Evolutionary conservation across 2,113 vertebrate genomes (phyloP).

Genomic region (Onychorhynchus coronatus): DNA sequence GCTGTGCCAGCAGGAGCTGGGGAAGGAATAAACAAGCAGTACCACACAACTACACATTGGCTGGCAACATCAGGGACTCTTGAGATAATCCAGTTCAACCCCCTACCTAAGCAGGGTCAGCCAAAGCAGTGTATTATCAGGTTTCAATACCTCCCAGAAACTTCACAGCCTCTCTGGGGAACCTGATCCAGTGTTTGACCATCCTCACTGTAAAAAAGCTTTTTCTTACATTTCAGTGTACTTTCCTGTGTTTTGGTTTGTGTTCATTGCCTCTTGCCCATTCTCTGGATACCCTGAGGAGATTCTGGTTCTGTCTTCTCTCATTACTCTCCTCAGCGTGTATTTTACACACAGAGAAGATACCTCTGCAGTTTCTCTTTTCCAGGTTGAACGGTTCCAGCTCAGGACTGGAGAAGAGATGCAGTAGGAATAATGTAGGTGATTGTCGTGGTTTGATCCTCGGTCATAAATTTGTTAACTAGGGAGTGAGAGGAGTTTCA

Average conservation of each 20-base stretch:
- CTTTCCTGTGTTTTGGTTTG: background rate
- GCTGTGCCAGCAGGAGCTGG: background rate
- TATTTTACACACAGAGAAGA: background rate
- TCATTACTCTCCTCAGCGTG: background rate
- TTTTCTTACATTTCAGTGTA: background rate
- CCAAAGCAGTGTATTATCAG: background rate
- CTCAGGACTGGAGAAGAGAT: background rate
- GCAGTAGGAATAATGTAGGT: background rate
- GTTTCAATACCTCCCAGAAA: background rate
- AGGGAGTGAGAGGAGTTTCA: no score
- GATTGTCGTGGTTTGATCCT: no score
- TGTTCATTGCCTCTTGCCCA: background rate
- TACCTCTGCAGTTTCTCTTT: background rate
- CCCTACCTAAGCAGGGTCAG: background rate
- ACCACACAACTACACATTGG: background rate
- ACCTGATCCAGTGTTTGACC: background rate
- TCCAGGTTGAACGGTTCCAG: background rate
- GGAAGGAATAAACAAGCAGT: background rate
- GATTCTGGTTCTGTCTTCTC: background rate
- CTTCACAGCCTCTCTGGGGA: background rate
- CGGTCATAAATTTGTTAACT: no score
- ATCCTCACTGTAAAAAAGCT: background rate
- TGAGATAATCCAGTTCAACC: background rate
- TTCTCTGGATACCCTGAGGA: background rate
- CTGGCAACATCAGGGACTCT: background rate